Base-by-base conservation (phyloP, 2,113 vertebrate species). In the Oreotrochilus melanogaster region DNA sequence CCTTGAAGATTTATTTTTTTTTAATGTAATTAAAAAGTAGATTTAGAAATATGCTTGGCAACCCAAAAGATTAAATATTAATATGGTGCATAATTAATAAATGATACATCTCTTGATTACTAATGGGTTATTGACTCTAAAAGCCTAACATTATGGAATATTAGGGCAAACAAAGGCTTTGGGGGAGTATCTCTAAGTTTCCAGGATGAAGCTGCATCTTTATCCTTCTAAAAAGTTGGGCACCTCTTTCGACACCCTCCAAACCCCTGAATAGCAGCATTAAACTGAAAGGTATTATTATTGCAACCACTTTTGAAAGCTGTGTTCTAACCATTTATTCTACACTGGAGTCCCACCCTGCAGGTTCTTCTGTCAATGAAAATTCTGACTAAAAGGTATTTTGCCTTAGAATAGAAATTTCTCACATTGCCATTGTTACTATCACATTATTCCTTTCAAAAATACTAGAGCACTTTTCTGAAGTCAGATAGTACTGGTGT, bases 71-170 rank as follows among this genome's bases (percentile, higher is more conserved):
- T 98, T 98, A 98, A 98, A 99, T 98, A 98, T 99, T 99, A 98
- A 99, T 99, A 98, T 58, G 94, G 96, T 98, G 96, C 97, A 97
- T 99, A 99, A 98, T 99, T 99, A 98, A 99, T 99, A 98, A 99
- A 99, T 99, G 98, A 99, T 99, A 98, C 98, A 98, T 98, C 97
- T 96, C 98, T 98, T 98, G 98, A 98, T 99, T 99, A 99, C 98
- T 99, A 99, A 99, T 99, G 98, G 98, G 95, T 98, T 98, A 98
- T 98, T 98, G 98, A 98, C 98, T 98, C 98, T 98, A 97, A 98
- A 98, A 98, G 98, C 98, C 96, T 95, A 97, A 98, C 97, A 97
- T 98, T 98, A 98, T 98, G 98, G 98, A 98, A 98, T 98, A 98
- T 98, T 97, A 98, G 97, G 97, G 95, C 97, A 97, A 98, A 98